phyloP scores from a whole-genome alignment of 2,113 vertebrate species.

The Catharus bicknelli region DNA sequence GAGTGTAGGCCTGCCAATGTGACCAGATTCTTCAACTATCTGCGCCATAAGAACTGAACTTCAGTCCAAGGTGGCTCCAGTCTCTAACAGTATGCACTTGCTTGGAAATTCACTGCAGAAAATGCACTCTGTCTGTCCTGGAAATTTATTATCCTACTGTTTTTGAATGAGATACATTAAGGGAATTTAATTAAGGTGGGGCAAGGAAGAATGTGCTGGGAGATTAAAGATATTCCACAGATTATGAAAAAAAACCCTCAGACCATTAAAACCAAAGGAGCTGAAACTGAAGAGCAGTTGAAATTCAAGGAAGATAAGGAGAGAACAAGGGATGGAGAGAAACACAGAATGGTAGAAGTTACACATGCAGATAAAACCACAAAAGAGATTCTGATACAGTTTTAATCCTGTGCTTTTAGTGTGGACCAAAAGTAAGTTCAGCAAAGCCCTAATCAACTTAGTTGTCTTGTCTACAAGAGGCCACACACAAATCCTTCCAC shows the following conservation, averaged over 20 bases:
- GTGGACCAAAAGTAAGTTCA: not conserved
- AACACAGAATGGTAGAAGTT: not conserved
- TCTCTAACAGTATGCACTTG: not conserved
- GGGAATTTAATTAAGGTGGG: not conserved
- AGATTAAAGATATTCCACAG: not conserved
- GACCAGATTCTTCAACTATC: not conserved
- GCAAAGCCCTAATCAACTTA: not conserved
- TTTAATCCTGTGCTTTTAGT: not conserved
- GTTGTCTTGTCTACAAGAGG: not conserved
- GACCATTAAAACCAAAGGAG: not conserved
- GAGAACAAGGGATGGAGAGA: not conserved
- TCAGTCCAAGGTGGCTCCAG: not conserved
- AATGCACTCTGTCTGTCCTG: not conserved
- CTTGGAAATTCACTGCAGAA: not conserved
- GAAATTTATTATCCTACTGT: not conserved
- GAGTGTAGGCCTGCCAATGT: not conserved
- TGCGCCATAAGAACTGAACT: not conserved
- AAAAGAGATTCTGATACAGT: not conserved
- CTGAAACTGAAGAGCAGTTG: not conserved
- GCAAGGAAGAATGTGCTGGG: not conserved
- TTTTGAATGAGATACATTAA: not conserved
- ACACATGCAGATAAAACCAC: not conserved
- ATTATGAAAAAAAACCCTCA: not conserved
- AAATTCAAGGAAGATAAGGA: not conserved
- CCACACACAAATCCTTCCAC: not conserved